Base-by-base conservation (phyloP, 2,888 invertebrate genomes). In the Punctoribates punctum region DNA sequence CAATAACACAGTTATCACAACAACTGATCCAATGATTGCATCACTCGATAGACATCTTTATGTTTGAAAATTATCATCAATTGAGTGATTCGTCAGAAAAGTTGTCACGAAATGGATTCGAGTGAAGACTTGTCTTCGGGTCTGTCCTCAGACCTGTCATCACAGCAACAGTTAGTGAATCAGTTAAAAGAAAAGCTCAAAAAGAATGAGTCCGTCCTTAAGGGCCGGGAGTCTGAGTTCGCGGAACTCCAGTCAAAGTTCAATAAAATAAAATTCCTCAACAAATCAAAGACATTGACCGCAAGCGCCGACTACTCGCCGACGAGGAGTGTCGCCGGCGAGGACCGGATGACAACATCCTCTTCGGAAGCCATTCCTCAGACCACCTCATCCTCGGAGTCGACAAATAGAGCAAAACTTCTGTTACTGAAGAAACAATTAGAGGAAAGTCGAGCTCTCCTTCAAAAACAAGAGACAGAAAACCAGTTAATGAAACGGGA, bases 101-200 rank as follows among this genome's bases (percentile, higher is more conserved):
- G 8, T 8, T 34, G 34, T 8, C 51, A n/a, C n/a, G 51, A 51
- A 51, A 62, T 62, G 62, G 62, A 62, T 62, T 62, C 62, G 5
- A 62, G 62, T 4, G 62, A 62, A 51, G 8, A n/a, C n/a, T n/a
- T 34, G 34, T 34, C 34, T 34, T 34, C 34, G 8, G 34, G 8
- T 8, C 20, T 62, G 23, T 27, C 62, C 1, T 27, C 27, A 11
- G 62, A 62, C 27, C 62, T 62, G 15, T 62, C 62, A 13, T 62
- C 62, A 73, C 77, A 83, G 79, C 83, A 79, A 20, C 42, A 77
- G 11, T 80, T 83, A 74, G 81, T 84, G 27, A 80, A 82, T 34
- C 83, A 84, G 79, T 82, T 84, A 29, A 83, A 83, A 80, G 80
- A 81, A 34, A 81, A 84, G 81, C 82, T 84, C 57, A 79, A 83